phyloP scores from a whole-genome alignment of 2,113 vertebrate species.

The Bostrychus sinensis region DNA sequence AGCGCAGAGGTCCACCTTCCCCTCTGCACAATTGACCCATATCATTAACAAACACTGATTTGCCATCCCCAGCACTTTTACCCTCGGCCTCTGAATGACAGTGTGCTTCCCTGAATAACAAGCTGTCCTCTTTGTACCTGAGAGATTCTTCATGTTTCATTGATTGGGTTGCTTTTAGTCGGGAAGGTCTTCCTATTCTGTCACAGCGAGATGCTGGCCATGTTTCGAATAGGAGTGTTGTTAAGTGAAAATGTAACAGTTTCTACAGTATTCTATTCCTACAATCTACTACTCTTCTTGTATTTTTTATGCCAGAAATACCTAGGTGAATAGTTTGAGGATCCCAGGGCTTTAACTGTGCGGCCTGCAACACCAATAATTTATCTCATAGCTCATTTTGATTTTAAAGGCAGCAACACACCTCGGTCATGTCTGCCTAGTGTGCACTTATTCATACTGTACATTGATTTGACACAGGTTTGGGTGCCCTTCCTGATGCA shows the following conservation, averaged over 20 bases:
- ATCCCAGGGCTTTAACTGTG: constrained; percentile 14
- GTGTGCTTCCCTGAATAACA: constrained; percentile 57
- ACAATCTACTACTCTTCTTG: neutral
- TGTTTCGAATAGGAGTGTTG: constrained; percentile 44
- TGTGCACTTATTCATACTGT: too few species aligned
- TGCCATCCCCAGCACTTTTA: constrained; percentile 53
- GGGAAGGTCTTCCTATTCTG: constrained; percentile 47
- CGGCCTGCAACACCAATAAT: too few species aligned
- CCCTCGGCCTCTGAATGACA: constrained; percentile 57
- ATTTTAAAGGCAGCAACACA: too few species aligned
- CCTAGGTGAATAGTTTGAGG: neutral
- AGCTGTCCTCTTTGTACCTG: constrained; percentile 46
- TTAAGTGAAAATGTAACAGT: constrained; percentile 45
- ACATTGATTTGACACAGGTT: too few species aligned
- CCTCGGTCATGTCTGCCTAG: too few species aligned
- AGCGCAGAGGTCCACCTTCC: constrained; percentile 50
- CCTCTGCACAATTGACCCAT: constrained; percentile 63
- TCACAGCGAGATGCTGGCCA: constrained; percentile 38
- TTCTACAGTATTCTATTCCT: constrained; percentile 48
- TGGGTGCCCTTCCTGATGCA: too few species aligned
- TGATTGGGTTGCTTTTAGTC: constrained; percentile 69
- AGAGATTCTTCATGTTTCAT: constrained; percentile 74
- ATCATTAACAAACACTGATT: constrained; percentile 65
- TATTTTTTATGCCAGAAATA: constrained; percentile 34
- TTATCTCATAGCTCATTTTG: too few species aligned